Conservation (phyloP, 2,113 vertebrate genomes). For the Notothenia rossii region DNA sequence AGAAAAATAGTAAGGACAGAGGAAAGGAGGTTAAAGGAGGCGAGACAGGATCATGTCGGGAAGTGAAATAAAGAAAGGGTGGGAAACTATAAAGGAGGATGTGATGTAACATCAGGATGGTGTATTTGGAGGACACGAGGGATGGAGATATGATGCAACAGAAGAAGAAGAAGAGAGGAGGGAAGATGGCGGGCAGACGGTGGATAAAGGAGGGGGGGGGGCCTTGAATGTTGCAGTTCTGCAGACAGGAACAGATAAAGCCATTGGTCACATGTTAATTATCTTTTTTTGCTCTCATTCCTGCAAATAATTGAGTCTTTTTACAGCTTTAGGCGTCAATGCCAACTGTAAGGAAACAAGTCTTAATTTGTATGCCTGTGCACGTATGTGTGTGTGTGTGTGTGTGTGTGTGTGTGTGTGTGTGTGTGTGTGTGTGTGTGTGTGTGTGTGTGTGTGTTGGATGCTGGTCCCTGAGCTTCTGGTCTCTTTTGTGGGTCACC, state of each 20-base stretch:
- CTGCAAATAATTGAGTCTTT: neutral
- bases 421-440: slow-evolving; percentile 4
- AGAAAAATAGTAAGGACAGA: slow-evolving; percentile 7
- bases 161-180: slow-evolving; percentile 47
- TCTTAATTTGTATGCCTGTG: neutral
- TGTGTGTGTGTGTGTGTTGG: slow-evolving; percentile 10
- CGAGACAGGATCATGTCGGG: slow-evolving; percentile 23
- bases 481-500: slow-evolving; percentile 72
- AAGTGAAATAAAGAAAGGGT: slow-evolving; percentile 35
- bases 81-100: slow-evolving; percentile 47
- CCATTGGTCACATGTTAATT: slow-evolving; percentile 43
- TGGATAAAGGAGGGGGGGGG: neutral
- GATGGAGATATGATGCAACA: slow-evolving; percentile 70
- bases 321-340: neutral
- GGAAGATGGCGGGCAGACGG: slow-evolving; percentile 25
- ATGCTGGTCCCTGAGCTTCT: slow-evolving; percentile 45
- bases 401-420: slow-evolving; percentile 1
- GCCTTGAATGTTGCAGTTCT: slow-evolving; percentile 31
- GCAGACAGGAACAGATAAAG: slow-evolving; percentile 20
- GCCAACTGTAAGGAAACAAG: neutral
- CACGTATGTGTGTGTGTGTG: neutral
- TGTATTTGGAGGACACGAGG: slow-evolving; percentile 46
- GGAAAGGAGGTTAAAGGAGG: slow-evolving; percentile 4
- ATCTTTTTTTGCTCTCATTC: slow-evolving; percentile 17
- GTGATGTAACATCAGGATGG: slow-evolving; percentile 66